Evolutionary conservation across 2,888 invertebrate species (phyloP), one percentile per base, ranked within the genome.

Genomic region (Fragum whitleyi): DNA sequence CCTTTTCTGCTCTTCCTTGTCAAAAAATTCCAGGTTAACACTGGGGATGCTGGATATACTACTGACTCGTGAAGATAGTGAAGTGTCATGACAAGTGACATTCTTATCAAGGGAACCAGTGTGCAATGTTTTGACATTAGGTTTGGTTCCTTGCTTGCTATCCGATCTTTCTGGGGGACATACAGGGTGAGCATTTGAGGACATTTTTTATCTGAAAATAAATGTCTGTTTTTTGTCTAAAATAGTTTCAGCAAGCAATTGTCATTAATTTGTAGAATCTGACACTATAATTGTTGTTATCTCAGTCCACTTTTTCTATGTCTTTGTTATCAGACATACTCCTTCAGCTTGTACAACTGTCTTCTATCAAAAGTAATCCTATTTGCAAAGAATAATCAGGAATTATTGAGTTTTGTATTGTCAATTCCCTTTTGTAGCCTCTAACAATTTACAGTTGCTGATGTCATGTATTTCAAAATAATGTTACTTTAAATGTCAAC

Each of bases 1-100:
- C 26, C 85, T 57, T 39, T 75, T 81, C 57, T 84, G 81, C 70
- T 90, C 89, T 88, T 93, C 92, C 87, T 90, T 90, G 55, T 85
- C 81, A 79, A 83, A 86, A 57, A 85, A 85, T 61, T 85, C 81
- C 77, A 77, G 80, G 79, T 77, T 55, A 28, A 85, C 51, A 59
- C 61, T 61, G 19, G 55, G 65, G 74, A 28, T 29, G 55, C 77
- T 77, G 47, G 72, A 57, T 39, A 69, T 74, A 74, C 71, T 76
- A 32, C 70, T 62, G 47, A 74, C 32, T 23, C 51, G 59, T 23
- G 75, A 26, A 65, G 57, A 62, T 53, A 68, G 39, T 26, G 23
- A 26, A 42, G 23, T 42, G 16, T 42, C 62, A 26, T 36, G 39
- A 32, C 53, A 42, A 21, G 32, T 77, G 39, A 55, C 70, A 47